phyloP scores from a whole-genome alignment of 1,140 invertebrate genomes.

The Littorina saxatilis region DNA sequence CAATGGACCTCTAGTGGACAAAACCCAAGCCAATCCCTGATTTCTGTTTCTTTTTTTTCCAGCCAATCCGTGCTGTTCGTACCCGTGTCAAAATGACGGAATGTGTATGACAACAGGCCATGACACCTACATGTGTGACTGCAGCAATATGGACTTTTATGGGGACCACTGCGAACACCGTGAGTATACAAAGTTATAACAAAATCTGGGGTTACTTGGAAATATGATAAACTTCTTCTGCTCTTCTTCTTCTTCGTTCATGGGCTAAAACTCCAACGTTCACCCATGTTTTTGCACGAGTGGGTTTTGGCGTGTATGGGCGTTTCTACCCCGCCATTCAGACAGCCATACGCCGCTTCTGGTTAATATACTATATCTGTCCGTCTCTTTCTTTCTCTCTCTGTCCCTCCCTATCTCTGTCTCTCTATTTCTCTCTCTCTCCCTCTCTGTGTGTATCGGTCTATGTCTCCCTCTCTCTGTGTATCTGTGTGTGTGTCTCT shows the following conservation, averaged over 20 bases:
- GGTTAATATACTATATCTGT: background rate
- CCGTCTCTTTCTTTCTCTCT: background rate
- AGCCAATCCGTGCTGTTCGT: conserved; percentile 73
- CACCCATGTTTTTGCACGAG: too few species aligned
- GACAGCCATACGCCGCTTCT: too few species aligned
- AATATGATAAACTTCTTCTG: conserved; percentile 9
- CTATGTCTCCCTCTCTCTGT: background rate
- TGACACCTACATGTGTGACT: conserved; percentile 71
- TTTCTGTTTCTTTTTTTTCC: conserved; percentile 18
- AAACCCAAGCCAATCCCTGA: too few species aligned
- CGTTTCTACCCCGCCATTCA: too few species aligned
- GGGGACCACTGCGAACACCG: conserved; percentile 71
- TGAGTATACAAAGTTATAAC: too few species aligned
- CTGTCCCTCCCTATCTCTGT: background rate
- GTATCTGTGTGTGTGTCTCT: background rate
- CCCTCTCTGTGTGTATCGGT: background rate
- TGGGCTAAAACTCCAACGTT: too few species aligned
- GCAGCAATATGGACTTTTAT: conserved; percentile 67
- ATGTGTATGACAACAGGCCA: conserved; percentile 66
- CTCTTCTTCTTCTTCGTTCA: too few species aligned
- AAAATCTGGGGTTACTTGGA: background rate
- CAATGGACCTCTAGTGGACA: too few species aligned
- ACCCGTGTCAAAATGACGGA: conserved; percentile 72
- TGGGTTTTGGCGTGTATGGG: too few species aligned
- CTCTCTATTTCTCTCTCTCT: background rate